Conservation (phyloP, 2,888 invertebrate species). For the Parnassius orleans region DNA sequence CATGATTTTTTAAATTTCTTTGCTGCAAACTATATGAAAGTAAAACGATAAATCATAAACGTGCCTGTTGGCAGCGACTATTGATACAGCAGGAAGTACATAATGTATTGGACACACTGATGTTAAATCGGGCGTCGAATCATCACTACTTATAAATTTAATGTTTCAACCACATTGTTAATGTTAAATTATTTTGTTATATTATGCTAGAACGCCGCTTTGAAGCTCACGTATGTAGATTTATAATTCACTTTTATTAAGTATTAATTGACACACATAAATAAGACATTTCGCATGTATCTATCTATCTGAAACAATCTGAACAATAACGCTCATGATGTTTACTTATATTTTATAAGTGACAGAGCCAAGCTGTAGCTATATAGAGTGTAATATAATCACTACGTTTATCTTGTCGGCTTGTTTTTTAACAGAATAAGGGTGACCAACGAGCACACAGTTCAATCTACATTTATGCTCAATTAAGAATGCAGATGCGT, state of each 20-base stretch:
- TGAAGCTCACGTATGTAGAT: neutral
- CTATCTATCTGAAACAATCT: no score
- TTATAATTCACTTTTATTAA: neutral
- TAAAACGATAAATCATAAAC: slow-evolving; percentile 22
- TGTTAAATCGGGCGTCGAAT: slow-evolving; percentile 36
- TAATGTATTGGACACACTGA: slow-evolving; percentile 31
- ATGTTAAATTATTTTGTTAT: slow-evolving; percentile 10
- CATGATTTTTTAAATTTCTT: slow-evolving; percentile 3
- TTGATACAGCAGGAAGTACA: slow-evolving; percentile 33
- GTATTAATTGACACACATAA: neutral
- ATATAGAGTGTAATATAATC: no score
- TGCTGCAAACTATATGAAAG: slow-evolving; percentile 1
- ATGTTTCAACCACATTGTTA: slow-evolving; percentile 3
- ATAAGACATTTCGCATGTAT: no score
- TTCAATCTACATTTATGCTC: no score
- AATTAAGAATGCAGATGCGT: no score
- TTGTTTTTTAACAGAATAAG: no score
- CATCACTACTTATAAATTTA: slow-evolving; percentile 29
- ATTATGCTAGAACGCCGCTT: neutral
- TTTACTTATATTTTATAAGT: no score
- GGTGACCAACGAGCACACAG: no score
- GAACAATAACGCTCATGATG: no score
- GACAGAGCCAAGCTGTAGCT: no score
- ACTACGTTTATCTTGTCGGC: no score
- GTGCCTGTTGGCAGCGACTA: slow-evolving; percentile 13